Base-by-base conservation (phyloP, 2,113 vertebrate species). In the Pseudopodoces humilis region DNA sequence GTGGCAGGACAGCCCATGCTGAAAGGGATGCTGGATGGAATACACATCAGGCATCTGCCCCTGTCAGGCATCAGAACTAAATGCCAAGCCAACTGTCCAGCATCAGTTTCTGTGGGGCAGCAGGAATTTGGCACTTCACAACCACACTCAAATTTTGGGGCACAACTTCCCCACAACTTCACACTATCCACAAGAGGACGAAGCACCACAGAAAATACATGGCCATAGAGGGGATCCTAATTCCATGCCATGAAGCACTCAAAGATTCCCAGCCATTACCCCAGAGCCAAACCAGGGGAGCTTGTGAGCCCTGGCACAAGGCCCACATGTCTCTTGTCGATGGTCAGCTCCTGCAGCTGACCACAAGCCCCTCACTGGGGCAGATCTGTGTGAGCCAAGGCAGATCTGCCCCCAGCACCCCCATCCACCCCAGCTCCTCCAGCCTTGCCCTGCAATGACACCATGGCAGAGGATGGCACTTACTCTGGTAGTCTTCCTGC, bases 401-500 rank as follows among this genome's bases (percentile, higher is more conserved):
- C 22, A 68, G 63, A 59, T 19, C n/a, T 65, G n/a, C 8, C n/a
- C 53, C 70, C 94, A 52, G 7, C 59, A 76, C 31, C n/a, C 63
- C 77, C 77, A 62, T 13, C 82, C 37, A 62, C 9, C 74, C 41
- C 85, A 35, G 63, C 20, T 55, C 25, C 79, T 44, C 2, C 1
- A 25, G 33, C 47, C 62, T 28, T 21, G 49, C 37, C 65, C 53
- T 43, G 49, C 5, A 7, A 20, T 41, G 43, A 71, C 69, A 35
- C 37, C 16, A 4, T 2, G 23, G 37, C 35, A 63, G 47, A 94
- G 53, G 50, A 65, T 2, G 4, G 58, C 39, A 64, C 99, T 98
- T 97, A 99, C 99, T 98, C 74, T 99, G 99, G 95, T 98, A 99
- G 88, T 98, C 98, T 97, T 99, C 99, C 90, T 99, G 99, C 44